Evolutionary conservation across 2,113 vertebrate species (phyloP).

Genomic region (Plotosus lineatus): DNA sequence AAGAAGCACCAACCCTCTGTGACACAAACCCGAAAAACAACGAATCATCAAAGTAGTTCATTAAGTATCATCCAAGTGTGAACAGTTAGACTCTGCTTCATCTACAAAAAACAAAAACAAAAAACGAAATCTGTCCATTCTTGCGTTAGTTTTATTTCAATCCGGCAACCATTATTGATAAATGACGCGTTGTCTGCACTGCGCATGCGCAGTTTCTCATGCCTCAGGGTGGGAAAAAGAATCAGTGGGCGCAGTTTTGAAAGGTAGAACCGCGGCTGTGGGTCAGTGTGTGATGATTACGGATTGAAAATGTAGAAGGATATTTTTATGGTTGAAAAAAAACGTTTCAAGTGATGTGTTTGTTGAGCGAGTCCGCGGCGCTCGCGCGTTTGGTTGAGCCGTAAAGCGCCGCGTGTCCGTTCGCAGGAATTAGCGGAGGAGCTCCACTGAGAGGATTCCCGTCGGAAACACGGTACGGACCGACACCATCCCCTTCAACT

Average conservation of each 20-base stretch:
- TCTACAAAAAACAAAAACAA: no score
- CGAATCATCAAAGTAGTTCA: no score
- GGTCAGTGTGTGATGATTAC: not conserved
- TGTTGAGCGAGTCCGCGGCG: not conserved
- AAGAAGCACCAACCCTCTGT: no score
- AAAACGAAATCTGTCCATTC: not conserved
- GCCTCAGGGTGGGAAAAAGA: not conserved
- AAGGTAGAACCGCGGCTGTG: not conserved
- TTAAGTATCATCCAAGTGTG: no score
- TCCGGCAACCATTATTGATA: not conserved
- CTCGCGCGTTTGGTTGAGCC: not conserved
- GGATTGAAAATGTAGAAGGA: not conserved
- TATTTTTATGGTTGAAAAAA: no score
- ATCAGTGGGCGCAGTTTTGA: not conserved
- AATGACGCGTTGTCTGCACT: not conserved
- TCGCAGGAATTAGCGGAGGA: not conserved
- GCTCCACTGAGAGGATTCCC: not conserved
- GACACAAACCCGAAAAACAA: no score
- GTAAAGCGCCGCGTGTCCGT: not conserved
- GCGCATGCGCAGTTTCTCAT: constrained; percentile 11
- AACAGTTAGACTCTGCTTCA: no score
- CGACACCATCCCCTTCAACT: no score
- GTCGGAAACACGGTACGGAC: not conserved
- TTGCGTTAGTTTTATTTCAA: not conserved
- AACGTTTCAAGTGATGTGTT: no score